A percentile compares a stretch with the other conserved stretches of the same genome.
Conservation (phyloP, 2,888 invertebrate genomes). For the Dorcus hopei region DNA sequence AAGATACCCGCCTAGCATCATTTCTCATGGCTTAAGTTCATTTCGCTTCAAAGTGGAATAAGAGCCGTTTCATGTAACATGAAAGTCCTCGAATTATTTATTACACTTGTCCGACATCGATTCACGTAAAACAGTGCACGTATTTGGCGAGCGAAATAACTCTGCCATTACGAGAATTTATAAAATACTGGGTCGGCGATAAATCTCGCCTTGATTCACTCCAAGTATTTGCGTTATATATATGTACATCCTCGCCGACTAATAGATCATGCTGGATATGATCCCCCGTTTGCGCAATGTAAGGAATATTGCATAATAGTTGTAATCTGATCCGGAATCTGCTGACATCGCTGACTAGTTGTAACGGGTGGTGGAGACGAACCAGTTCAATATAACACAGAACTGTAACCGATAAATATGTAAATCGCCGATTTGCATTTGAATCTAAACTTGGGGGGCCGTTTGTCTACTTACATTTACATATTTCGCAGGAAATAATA, state of each 20-base stretch:
- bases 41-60: not conserved
- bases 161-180: too few relatives aligned
- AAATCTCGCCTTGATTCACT: too few relatives aligned
- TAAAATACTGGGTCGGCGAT: too few relatives aligned
- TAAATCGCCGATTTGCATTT: slow-evolving; percentile 6
- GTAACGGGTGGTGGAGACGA: not conserved
- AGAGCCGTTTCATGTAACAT: slow-evolving; percentile 1
- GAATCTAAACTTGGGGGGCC: not conserved
- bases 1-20: not conserved
- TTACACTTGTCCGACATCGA: not conserved
- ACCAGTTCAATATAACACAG: slow-evolving; percentile 12
- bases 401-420: slow-evolving; percentile 18
- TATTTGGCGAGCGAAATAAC: too few relatives aligned
- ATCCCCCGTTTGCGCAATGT: not conserved
- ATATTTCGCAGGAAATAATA: not conserved
- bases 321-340: not conserved
- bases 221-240: too few relatives aligned
- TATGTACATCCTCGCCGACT: slow-evolving; percentile 3
- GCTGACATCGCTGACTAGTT: not conserved
- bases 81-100: not conserved
- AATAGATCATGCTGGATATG: slow-evolving; percentile 10
- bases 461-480: not conserved
- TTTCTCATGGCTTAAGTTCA: not conserved
- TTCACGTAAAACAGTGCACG: not conserved
- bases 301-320: not conserved